Base-by-base conservation (phyloP, 2,888 invertebrate species). In the Macaria notata region DNA sequence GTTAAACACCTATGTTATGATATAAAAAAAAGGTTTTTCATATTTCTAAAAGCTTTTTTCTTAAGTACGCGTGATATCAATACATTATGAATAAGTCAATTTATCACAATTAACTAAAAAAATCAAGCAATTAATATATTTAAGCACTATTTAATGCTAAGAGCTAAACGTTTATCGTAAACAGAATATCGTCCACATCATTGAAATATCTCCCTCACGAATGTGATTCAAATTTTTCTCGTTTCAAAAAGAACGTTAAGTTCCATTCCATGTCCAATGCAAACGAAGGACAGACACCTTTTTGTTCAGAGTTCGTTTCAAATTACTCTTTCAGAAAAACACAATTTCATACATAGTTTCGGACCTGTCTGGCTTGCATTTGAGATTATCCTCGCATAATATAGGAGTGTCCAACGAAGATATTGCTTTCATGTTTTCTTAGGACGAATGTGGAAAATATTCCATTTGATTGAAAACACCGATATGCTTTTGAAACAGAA, bases 361-460 rank as follows among this genome's bases (percentile, higher is more conserved):
- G 55, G 56, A 55, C 54, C 44, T 45, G 30, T 49, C 49, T 59
- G 66, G 69, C 66, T 75, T 75, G 68, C 70, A 33, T 65, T 68
- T 55, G 55, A 57, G 56, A 68, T 73, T 64, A 72, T 63, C 64
- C 63, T 56, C 57, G 56, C 62, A 65, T 66, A 52, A 52, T 29
- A 33, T 47, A 36, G 7, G 48, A 64, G 63, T 66, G 65, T 64
- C 66, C 61, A 56, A 60, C 56, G 52, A 62, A 67, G 70, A 69
- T 74, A 77, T 76, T 73, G 71, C 70, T 31, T 54, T 59, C 69
- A 56, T 77, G 73, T 77, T 77, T 73, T 76, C 70, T 77, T 77
- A 76, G 76, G 78, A 73, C 68, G 68, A 63, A 63, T 43, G 9
- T 49, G 31, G 6, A 31, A 46, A 42, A 31, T 47, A 45, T 53